A percentile compares a stretch with the other conserved stretches of the same genome.
These are phyloP conservation scores for Paelopatides confundens DNA, from an alignment of 53 echinoderm and acorn worm genomes.

Conservation along the genomic window DNA sequence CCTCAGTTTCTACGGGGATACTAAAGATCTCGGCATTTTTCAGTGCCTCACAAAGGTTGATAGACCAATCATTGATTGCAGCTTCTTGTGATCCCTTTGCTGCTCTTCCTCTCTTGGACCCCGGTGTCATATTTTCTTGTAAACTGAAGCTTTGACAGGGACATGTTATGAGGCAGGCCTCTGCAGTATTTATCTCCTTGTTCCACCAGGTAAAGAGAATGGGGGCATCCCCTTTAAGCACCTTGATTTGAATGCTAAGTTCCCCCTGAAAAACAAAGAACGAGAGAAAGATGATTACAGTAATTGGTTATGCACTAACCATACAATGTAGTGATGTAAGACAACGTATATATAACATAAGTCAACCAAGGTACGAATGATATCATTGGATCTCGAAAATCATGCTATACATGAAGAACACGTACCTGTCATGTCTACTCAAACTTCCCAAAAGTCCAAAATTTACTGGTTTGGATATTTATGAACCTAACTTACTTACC, in stretches of 20 bases:
- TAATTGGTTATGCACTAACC: too few species aligned
- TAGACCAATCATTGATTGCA: background rate
- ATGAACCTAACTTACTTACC: too few species aligned
- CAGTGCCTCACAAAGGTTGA: background rate
- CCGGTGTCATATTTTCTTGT: background rate
- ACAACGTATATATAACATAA: too few species aligned
- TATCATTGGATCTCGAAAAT: too few species aligned
- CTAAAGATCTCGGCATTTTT: background rate
- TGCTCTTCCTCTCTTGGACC: background rate
- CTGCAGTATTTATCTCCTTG: background rate
- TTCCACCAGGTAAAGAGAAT: slow-evolving; percentile 15
- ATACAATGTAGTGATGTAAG: too few species aligned
- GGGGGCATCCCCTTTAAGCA: background rate
- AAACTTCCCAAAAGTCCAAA: too few species aligned
- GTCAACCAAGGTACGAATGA: too few species aligned
- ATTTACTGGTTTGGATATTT: too few species aligned
- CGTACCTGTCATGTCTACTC: too few species aligned
- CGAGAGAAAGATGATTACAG: background rate
- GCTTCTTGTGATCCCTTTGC: background rate
- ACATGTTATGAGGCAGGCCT: background rate
- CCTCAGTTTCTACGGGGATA: background rate
- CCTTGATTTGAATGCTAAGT: background rate
- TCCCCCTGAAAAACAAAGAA: slow-evolving; percentile 4
- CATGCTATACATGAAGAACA: too few species aligned
- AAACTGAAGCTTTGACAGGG: background rate